These are phyloP conservation scores for Leistus spinibarbis DNA, from an alignment of 2,888 invertebrate species.

Conservation along the genomic window DNA sequence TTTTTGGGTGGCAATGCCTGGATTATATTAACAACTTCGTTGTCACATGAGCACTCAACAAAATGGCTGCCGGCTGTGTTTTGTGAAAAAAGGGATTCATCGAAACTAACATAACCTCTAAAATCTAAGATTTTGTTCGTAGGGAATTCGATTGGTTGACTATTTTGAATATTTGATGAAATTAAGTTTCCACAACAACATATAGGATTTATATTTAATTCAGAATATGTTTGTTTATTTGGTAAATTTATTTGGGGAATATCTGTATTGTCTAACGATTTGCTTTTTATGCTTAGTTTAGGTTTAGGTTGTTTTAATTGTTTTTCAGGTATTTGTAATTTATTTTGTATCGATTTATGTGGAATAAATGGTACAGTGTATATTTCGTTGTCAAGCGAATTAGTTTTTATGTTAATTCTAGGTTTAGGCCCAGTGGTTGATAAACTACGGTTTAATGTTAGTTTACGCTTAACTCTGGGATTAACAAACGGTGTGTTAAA, in stretches of 20 bases:
- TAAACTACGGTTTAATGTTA: constrained; percentile 26
- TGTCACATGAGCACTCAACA: constrained; percentile 42
- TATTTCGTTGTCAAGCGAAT: constrained; percentile 23
- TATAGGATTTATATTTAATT: constrained; percentile 1
- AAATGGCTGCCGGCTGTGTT: constrained; percentile 41
- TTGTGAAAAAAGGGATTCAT: constrained; percentile 30
- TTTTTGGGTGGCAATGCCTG: constrained; percentile 15
- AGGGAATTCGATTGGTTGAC: background rate
- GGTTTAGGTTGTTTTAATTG: background rate
- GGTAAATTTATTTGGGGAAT: background rate
- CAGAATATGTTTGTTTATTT: background rate
- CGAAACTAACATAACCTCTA: constrained; percentile 41
- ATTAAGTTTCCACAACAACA: constrained; percentile 22
- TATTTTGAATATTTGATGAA: background rate
- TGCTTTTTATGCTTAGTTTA: background rate
- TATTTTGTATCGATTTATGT: background rate
- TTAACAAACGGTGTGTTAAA: background rate
- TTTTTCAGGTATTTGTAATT: background rate
- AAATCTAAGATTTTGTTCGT: background rate
- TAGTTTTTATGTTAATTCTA: constrained; percentile 23
- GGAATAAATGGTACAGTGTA: background rate
- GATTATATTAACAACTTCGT: constrained; percentile 18
- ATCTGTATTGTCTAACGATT: background rate
- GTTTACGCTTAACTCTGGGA: constrained; percentile 24
- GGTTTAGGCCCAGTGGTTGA: constrained; percentile 13